These are phyloP conservation scores for Myrmecobius fasciatus DNA, from an alignment of 2,113 vertebrate genomes.

Conservation along the genomic window DNA sequence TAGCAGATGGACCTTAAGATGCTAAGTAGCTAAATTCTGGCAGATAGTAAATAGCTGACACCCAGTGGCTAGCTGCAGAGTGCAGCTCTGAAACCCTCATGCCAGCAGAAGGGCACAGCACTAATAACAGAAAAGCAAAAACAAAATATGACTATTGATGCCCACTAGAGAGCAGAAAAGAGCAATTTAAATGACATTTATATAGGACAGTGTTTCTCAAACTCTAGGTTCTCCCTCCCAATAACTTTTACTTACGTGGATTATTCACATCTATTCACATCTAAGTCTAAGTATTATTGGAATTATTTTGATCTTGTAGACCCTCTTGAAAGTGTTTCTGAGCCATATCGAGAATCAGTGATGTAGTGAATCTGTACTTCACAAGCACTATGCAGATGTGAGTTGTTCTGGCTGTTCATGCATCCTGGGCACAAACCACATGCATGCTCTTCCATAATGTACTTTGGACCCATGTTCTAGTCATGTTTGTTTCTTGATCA, in stretches of 20 bases:
- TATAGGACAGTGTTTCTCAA: neutral
- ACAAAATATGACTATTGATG: neutral
- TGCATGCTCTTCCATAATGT: neutral
- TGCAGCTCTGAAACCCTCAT: neutral
- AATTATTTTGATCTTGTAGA: neutral
- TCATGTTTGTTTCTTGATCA: neutral
- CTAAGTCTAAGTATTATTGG: neutral
- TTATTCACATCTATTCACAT: neutral
- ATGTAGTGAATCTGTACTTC: neutral
- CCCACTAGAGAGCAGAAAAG: neutral
- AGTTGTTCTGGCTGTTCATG: neutral
- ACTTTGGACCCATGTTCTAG: neutral
- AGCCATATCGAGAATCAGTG: neutral
- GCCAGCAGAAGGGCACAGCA: neutral
- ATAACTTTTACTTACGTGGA: neutral
- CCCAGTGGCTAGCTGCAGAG: neutral
- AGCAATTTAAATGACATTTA: neutral
- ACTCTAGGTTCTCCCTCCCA: neutral
- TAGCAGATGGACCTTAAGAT: neutral
- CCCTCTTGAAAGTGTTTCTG: neutral
- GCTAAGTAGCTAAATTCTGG: neutral
- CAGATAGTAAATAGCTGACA: neutral
- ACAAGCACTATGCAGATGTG: neutral
- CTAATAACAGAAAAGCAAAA: neutral
- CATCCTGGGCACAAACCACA: neutral